phyloP scores from a whole-genome alignment of 2,113 vertebrate species.

The Machaerirhynchus nigripectus region DNA sequence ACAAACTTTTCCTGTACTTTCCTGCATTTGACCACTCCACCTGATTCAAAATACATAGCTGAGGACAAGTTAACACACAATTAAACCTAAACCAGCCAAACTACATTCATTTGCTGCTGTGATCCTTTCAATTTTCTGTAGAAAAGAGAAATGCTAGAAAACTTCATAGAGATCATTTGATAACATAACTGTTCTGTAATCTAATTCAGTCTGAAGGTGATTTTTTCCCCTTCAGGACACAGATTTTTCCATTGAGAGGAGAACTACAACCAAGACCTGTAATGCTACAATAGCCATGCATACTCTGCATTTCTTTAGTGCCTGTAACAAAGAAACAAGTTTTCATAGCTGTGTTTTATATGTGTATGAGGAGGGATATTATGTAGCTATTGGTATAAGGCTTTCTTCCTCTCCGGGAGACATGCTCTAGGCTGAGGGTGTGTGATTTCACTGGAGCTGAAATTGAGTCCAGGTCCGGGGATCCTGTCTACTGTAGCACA shows the following conservation, averaged over 20 bases:
- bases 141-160: not conserved
- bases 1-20: not conserved
- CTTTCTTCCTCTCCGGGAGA: not conserved
- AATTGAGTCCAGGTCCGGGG: not conserved
- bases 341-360: not conserved
- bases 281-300: not conserved
- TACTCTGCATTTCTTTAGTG: not conserved
- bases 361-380: not conserved
- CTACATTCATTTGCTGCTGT: not conserved
- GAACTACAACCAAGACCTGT: not conserved
- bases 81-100: constrained; percentile 4
- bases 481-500: not conserved
- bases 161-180: not conserved
- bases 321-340: not conserved
- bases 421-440: fast-evolving
- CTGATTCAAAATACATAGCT: not conserved
- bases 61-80: not conserved
- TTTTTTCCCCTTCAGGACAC: not conserved
- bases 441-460: not conserved
- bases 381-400: not conserved
- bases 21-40: not conserved
- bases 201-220: not conserved
- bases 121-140: not conserved
- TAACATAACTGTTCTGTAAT: not conserved
- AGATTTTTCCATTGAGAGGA: not conserved